phyloP scores from a whole-genome alignment of 1,140 invertebrate species.

The Scylla paramamosain region DNA sequence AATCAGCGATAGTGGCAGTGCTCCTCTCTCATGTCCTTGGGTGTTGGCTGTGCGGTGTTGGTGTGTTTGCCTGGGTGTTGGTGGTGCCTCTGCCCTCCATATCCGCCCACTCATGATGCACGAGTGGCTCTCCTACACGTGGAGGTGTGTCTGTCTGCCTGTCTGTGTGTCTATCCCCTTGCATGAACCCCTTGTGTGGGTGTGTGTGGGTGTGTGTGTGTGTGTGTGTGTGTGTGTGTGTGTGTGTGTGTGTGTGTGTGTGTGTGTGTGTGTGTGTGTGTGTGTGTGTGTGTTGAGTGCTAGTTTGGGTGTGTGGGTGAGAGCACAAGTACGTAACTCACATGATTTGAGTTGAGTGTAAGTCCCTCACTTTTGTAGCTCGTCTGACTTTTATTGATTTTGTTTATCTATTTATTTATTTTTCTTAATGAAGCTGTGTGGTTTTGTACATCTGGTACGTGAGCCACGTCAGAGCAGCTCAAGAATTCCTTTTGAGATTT shows the following conservation, averaged over 20 bases:
- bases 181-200: background rate
- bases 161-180: background rate
- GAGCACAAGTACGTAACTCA: too few relatives aligned
- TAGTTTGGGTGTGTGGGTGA: too few relatives aligned
- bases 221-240: background rate
- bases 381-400: background rate
- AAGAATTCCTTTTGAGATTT: background rate
- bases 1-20: background rate
- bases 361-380: background rate
- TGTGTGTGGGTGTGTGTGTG: background rate
- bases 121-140: background rate
- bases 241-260: background rate
- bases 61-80: slow-evolving; percentile 10
- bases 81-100: background rate
- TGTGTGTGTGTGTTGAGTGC: too few relatives aligned
- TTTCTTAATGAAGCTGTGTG: background rate
- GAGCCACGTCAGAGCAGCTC: background rate
- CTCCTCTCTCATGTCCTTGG: background rate
- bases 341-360: background rate
- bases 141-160: background rate
- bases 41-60: background rate
- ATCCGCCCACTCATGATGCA: background rate
- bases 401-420: background rate
- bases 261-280: background rate
- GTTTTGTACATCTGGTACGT: background rate